Conservation (phyloP, 2,888 invertebrate genomes). For the Stramonita haemastoma region DNA sequence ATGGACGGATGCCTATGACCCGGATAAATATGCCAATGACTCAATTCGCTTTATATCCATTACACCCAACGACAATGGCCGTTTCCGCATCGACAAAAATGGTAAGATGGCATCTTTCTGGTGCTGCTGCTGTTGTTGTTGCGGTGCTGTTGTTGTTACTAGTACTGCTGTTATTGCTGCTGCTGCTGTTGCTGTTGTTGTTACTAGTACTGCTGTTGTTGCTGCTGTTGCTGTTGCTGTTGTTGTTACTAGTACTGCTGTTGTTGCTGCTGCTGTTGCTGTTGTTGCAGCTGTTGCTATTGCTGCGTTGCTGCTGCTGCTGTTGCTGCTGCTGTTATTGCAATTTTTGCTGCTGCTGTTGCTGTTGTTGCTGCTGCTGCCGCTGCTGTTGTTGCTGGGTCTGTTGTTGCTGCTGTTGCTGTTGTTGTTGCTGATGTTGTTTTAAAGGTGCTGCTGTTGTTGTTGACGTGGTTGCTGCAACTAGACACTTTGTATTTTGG, state of each 20-base stretch:
- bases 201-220: background rate
- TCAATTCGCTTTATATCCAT: slow-evolving; percentile 25
- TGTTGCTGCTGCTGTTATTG: too few species aligned
- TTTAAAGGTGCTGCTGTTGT: too few species aligned
- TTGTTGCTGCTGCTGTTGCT: background rate
- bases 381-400: background rate
- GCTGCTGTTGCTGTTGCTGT: background rate
- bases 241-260: background rate
- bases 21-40: slow-evolving; percentile 19
- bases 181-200: background rate
- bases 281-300: background rate
- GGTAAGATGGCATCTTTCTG: background rate
- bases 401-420: background rate
- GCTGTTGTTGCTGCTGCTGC: background rate
- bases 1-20: slow-evolving; percentile 27
- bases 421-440: background rate
- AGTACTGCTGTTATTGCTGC: background rate
- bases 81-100: slow-evolving; percentile 8
- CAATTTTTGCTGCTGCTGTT: too few species aligned
- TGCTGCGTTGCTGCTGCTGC: too few species aligned
- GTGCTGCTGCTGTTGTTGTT: background rate
- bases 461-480: too few species aligned
- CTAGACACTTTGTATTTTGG: too few species aligned
- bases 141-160: too few species aligned
- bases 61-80: slow-evolving; percentile 13